These are phyloP conservation scores for Oopsacas minuta DNA, from an alignment of 37 sponge, comb jelly and placozoan species.

Conservation along the genomic window DNA sequence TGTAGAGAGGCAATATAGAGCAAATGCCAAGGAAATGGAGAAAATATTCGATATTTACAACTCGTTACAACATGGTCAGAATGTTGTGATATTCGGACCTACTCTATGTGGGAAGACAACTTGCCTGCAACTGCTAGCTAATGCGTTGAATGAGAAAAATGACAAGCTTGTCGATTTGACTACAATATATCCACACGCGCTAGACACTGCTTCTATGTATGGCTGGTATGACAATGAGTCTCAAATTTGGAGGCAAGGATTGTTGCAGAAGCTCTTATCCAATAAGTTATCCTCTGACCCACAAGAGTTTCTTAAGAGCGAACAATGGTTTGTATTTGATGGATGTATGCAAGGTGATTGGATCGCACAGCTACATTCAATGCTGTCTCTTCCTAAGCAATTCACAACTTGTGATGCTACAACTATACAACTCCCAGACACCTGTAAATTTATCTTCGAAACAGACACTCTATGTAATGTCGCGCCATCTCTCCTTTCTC, in stretches of 20 bases:
- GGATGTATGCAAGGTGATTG: not conserved
- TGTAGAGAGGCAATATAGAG: not conserved
- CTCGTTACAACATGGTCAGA: not conserved
- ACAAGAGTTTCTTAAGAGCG: not conserved
- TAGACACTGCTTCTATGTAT: not conserved
- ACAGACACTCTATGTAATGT: not conserved
- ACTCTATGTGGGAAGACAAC: not conserved
- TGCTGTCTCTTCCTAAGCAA: not conserved
- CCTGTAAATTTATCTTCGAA: not conserved
- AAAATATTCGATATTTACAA: conserved; percentile 18
- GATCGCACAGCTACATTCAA: not conserved
- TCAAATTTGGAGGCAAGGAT: not conserved
- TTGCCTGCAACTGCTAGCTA: not conserved
- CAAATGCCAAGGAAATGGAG: not conserved
- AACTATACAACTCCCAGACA: not conserved
- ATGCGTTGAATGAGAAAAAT: not conserved
- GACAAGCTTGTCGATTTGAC: not conserved
- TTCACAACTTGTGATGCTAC: not conserved
- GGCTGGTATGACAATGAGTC: not conserved
- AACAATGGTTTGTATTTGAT: conserved; percentile 13
- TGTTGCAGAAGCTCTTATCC: not conserved
- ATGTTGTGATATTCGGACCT: conserved; percentile 1
- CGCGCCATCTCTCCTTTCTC: not conserved
- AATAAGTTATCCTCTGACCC: not conserved
- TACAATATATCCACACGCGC: not conserved